A percentile compares a stretch with the other conserved stretches of the same genome.
Conservation (phyloP, 1,140 invertebrate genomes). For the Cherax quadricarinatus region DNA sequence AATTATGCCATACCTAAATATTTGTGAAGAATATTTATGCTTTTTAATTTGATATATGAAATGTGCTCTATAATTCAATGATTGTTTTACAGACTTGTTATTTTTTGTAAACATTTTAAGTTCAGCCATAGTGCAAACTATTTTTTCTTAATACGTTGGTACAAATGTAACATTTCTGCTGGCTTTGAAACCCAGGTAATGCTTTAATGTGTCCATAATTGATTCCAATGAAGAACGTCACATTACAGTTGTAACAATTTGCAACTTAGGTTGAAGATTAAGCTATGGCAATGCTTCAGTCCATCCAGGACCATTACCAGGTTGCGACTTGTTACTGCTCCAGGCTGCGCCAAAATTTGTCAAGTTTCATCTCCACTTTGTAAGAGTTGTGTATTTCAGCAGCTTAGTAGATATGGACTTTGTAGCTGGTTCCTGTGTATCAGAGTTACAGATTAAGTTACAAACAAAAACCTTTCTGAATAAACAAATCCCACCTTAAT, state of each 20-base stretch:
- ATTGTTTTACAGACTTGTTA: neutral
- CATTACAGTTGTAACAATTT: too few species aligned
- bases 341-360: too few species aligned
- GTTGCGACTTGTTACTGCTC: too few species aligned
- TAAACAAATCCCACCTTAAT: neutral
- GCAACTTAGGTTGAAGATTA: too few species aligned
- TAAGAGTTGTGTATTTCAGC: too few species aligned
- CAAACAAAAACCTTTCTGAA: neutral
- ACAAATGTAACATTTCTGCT: neutral
- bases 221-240: too few species aligned
- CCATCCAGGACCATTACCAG: too few species aligned
- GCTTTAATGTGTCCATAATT: neutral
- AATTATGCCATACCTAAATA: neutral
- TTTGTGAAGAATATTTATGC: neutral
- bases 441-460: neutral
- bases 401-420: too few species aligned
- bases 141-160: conserved; percentile 1
- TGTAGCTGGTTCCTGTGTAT: neutral
- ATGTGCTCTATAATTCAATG: neutral
- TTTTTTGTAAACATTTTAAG: neutral
- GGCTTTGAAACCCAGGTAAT: neutral
- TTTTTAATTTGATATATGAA: neutral
- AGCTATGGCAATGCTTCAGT: too few species aligned
- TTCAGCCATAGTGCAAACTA: neutral
- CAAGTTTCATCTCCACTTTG: too few species aligned